These are phyloP conservation scores for Actinia equina DNA, from an alignment of 64 coral and sea anemone species.

Conservation along the genomic window DNA sequence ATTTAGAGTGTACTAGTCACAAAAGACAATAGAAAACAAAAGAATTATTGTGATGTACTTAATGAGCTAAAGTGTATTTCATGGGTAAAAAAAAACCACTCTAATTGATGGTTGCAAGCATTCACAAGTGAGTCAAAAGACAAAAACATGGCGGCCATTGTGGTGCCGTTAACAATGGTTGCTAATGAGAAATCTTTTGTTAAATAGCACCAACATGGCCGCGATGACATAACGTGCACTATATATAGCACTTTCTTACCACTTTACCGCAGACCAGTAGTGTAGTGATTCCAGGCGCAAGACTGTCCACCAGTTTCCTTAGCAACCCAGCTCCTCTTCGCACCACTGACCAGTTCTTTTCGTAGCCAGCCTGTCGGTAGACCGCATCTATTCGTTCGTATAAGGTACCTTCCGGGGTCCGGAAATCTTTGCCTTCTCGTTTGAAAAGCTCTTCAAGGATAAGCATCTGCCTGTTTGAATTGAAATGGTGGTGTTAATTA, in stretches of 20 bases:
- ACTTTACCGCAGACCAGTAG: constrained; percentile 94
- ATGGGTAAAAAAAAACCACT: too few relatives aligned
- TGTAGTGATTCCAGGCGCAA: constrained; percentile 92
- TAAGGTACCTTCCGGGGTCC: constrained; percentile 37
- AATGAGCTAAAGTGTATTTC: too few relatives aligned
- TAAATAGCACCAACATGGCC: too few relatives aligned
- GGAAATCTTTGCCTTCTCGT: constrained; percentile 59
- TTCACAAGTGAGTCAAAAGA: too few relatives aligned
- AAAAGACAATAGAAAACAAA: background rate
- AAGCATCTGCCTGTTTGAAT: constrained; percentile 30
- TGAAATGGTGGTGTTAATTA: too few relatives aligned
- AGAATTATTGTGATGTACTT: background rate
- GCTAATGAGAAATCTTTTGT: background rate
- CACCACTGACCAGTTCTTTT: constrained; percentile 90
- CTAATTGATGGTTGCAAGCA: too few relatives aligned
- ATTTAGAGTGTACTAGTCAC: background rate
- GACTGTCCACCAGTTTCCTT: constrained; percentile 80
- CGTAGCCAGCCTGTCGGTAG: constrained; percentile 81
- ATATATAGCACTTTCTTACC: constrained; percentile 22
- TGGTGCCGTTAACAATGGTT: too few relatives aligned
- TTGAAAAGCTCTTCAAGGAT: constrained; percentile 71
- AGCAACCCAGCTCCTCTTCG: constrained; percentile 81
- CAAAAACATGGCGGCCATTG: too few relatives aligned
- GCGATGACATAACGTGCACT: too few relatives aligned
- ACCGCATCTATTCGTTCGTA: constrained; percentile 54